phyloP scores from a whole-genome alignment of 2,797 vertebrate genomes.

The Micrastur ruficollis region DNA sequence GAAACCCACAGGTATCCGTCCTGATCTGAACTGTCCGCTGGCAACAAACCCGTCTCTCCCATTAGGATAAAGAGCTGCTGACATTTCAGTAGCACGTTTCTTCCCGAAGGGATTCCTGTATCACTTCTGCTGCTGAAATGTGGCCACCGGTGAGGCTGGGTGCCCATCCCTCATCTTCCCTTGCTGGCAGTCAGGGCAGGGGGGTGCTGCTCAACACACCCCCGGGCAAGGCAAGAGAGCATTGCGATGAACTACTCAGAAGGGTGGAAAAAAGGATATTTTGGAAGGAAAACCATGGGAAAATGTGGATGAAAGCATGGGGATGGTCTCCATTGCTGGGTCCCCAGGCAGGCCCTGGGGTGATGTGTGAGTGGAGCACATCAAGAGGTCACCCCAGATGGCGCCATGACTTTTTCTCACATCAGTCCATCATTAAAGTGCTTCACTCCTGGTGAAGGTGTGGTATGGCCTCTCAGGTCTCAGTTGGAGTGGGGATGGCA shows the following conservation, averaged over 20 bases:
- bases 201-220: not conserved
- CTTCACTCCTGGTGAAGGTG: not conserved
- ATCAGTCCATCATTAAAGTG: not conserved
- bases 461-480: not conserved
- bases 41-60: rapidly evolving
- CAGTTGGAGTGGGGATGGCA: not conserved
- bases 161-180: not conserved
- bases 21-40: not conserved
- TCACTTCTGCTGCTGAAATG: rapidly evolving
- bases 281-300: not conserved
- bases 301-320: not conserved
- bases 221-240: not conserved
- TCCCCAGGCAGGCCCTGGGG: not conserved
- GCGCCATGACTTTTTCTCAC: not conserved
- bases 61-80: not conserved
- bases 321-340: no score
- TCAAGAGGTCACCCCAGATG: not conserved
- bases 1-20: not conserved
- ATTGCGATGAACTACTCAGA: not conserved
- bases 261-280: not conserved
- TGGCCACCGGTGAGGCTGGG: not conserved
- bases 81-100: not conserved
- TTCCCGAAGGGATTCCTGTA: not conserved
- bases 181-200: not conserved
- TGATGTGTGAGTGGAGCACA: not conserved